Conservation (phyloP, 1,140 invertebrate species). For the Aphis craccivora region DNA sequence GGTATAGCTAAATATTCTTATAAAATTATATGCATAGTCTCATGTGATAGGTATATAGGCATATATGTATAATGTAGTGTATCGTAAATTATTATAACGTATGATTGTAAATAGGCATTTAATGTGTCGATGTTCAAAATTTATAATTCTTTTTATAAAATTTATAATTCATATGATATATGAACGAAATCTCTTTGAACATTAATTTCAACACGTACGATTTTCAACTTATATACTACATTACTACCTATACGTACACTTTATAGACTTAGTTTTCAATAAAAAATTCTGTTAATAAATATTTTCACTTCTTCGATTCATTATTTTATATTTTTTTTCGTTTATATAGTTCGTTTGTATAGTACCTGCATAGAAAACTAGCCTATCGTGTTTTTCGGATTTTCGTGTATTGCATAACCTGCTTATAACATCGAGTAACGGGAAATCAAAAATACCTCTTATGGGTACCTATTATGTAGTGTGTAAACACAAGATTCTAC, state of each 20-base stretch:
- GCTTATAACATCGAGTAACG: not conserved
- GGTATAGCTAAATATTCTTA: not conserved
- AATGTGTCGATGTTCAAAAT: not conserved
- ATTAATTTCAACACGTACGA: not conserved
- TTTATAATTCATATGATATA: not conserved
- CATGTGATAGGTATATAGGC: not conserved
- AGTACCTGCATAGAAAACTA: not conserved
- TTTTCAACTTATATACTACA: not conserved
- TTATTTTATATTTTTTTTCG: not conserved
- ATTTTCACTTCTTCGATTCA: not conserved
- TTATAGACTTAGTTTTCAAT: not conserved
- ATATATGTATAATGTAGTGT: not conserved
- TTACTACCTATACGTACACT: no score
- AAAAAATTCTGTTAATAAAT: not conserved
- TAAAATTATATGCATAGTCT: not conserved
- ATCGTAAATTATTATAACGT: slow-evolving; percentile 4
- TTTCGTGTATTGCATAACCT: not conserved
- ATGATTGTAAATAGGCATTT: not conserved
- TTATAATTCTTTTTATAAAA: not conserved
- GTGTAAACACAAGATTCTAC: not conserved
- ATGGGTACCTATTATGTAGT: not conserved
- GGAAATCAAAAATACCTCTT: not conserved
- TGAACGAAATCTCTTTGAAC: not conserved
- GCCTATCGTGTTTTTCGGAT: not conserved
- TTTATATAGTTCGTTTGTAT: no score